Conservation (phyloP, 2,113 vertebrate genomes). For the western clawed frog (Xenopus tropicalis) region DNA sequence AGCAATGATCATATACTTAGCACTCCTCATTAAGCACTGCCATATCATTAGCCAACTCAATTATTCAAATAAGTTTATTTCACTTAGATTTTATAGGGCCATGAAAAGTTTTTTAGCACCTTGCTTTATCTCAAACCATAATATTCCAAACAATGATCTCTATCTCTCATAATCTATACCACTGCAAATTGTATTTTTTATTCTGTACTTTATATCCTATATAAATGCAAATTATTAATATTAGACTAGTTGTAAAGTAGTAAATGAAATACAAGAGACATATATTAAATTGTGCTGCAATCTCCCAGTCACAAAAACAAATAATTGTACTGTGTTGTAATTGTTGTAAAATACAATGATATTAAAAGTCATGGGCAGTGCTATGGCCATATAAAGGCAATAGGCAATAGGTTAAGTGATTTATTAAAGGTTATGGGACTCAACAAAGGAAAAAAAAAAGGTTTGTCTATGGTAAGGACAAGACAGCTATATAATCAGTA, state of each 20-base stretch:
- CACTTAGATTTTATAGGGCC: conserved; percentile 14
- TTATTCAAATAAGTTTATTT: conserved; percentile 40
- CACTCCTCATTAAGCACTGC: conserved; percentile 4
- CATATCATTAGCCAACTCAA: conserved; percentile 25
- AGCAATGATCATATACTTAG: conserved; percentile 2
- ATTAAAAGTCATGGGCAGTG: too few species aligned
- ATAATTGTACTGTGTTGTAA: too few species aligned
- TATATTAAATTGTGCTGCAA: background rate
- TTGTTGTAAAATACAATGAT: too few species aligned
- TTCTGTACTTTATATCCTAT: conserved; percentile 30
- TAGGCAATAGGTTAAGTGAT: too few species aligned
- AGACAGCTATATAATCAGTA: too few species aligned
- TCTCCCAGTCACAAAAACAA: too few species aligned
- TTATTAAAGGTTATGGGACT: too few species aligned
- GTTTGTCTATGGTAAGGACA: too few species aligned
- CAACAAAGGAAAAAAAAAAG: too few species aligned
- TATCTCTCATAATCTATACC: conserved; percentile 31
- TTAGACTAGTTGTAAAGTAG: background rate
- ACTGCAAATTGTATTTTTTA: conserved; percentile 27
- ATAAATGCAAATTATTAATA: conserved; percentile 42
- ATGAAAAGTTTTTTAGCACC: conserved; percentile 32
- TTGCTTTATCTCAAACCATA: conserved; percentile 26
- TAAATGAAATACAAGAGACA: conserved; percentile 10
- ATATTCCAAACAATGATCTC: conserved; percentile 33
- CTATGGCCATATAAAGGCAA: too few species aligned